These are phyloP conservation scores for Araneus ventricosus DNA, from an alignment of 1,140 invertebrate species.

Conservation along the genomic window DNA sequence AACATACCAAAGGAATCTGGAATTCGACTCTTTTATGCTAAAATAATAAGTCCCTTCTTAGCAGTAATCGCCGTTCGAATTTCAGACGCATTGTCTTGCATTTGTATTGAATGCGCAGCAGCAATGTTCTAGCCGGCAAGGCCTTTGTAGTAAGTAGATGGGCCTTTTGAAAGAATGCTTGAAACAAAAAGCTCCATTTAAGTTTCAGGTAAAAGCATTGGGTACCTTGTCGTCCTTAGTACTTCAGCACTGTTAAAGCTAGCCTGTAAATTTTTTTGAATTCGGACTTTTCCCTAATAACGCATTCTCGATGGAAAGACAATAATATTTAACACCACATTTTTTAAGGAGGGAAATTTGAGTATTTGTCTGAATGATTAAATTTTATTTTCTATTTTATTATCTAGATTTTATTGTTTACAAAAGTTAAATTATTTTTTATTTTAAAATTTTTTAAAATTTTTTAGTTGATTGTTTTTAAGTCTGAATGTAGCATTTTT, in stretches of 20 bases:
- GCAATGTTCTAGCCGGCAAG: neutral
- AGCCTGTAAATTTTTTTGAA: neutral
- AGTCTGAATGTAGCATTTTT: too few species aligned
- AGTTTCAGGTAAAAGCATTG: neutral
- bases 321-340: neutral
- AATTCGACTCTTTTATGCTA: conserved; percentile 45
- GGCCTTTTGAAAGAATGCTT: conserved; percentile 3
- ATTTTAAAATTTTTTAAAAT: too few species aligned
- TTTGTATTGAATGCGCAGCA: conserved; percentile 33
- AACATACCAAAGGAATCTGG: neutral
- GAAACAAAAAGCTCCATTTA: conserved; percentile 29
- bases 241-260: neutral
- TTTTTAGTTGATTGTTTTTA: too few species aligned
- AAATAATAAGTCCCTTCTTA: conserved; percentile 52
- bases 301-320: neutral
- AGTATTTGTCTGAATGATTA: too few species aligned
- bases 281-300: neutral
- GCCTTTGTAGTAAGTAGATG: neutral
- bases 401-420: too few species aligned
- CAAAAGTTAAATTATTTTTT: too few species aligned
- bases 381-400: too few species aligned
- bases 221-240: neutral
- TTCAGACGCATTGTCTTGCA: neutral
- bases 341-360: neutral
- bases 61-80: conserved; percentile 41